Evolutionary conservation across 2,888 invertebrate genomes (phyloP).

Genomic region (Cynaeus angustus): DNA sequence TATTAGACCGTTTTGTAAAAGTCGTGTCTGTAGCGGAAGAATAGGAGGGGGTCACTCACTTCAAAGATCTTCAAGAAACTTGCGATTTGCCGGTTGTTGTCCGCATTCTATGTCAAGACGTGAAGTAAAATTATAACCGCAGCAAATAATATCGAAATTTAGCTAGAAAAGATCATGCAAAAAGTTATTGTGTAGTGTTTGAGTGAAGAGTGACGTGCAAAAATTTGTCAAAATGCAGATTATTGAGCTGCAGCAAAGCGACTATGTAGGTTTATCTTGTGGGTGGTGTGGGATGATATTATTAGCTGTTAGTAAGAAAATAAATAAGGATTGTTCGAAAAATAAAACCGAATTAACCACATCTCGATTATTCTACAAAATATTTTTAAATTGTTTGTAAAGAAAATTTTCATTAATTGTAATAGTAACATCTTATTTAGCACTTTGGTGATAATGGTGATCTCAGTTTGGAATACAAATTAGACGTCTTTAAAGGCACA

Average conservation of each 20-base stretch:
- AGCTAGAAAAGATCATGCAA: slow-evolving; percentile 11
- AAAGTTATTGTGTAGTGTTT: slow-evolving; percentile 4
- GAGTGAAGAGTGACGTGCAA: slow-evolving; percentile 10
- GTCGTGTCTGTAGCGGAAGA: slow-evolving; percentile 35
- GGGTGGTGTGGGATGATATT: neutral
- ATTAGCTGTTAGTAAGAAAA: no score
- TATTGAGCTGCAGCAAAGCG: slow-evolving; percentile 65
- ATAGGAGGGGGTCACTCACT: slow-evolving; percentile 50
- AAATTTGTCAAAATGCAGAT: slow-evolving; percentile 62
- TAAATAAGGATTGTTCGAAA: no score
- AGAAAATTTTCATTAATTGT: no score
- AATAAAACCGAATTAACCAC: no score
- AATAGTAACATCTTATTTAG: no score
- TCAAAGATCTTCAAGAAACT: slow-evolving; percentile 52
- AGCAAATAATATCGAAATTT: slow-evolving; percentile 28
- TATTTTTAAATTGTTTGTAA: no score
- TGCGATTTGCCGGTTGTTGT: slow-evolving; percentile 58
- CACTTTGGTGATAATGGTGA: no score
- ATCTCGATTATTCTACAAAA: no score
- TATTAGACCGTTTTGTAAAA: slow-evolving; percentile 47
- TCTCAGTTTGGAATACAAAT: no score
- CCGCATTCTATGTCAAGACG: slow-evolving; percentile 53
- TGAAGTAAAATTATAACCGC: slow-evolving; percentile 43
- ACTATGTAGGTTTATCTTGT: slow-evolving; percentile 62
- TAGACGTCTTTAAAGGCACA: no score